Evolutionary conservation across 2,797 vertebrate species (phyloP).

Genomic region (Diglossa cyanea): DNA sequence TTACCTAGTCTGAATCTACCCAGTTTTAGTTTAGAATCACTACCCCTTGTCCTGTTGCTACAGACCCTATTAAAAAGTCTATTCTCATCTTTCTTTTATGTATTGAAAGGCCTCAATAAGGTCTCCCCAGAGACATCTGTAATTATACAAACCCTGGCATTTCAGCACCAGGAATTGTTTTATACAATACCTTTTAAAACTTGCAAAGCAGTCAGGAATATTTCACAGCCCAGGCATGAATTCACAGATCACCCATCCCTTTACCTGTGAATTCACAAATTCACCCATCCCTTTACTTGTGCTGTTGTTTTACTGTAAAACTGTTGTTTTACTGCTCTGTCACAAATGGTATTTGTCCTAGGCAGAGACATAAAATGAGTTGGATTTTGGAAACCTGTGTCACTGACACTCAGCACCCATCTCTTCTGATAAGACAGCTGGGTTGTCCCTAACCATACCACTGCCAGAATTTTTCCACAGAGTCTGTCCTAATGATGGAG

Average conservation of each 20-base stretch:
- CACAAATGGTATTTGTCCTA: neutral
- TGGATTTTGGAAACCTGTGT: neutral
- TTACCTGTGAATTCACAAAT: neutral
- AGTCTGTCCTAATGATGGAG: neutral
- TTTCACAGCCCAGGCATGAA: neutral
- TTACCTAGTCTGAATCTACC: neutral
- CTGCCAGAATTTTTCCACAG: neutral
- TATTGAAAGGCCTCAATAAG: neutral
- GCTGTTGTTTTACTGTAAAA: neutral
- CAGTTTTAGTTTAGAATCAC: neutral
- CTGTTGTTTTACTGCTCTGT: neutral
- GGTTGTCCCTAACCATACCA: neutral
- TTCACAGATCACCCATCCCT: neutral
- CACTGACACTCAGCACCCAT: neutral
- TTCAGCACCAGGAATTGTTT: neutral
- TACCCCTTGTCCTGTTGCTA: neutral
- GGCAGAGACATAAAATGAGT: neutral
- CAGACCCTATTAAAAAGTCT: neutral
- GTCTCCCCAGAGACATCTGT: neutral
- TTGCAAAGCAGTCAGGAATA: neutral
- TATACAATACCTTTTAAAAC: neutral
- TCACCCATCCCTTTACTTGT: neutral
- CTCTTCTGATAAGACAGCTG: neutral
- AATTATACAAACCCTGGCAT: neutral
- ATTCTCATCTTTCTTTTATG: neutral